Percentiles rank a stretch among this genome's conserved stretches.
Conservation (phyloP, 2,888 invertebrate species). For the Argyresthia albistria region DNA sequence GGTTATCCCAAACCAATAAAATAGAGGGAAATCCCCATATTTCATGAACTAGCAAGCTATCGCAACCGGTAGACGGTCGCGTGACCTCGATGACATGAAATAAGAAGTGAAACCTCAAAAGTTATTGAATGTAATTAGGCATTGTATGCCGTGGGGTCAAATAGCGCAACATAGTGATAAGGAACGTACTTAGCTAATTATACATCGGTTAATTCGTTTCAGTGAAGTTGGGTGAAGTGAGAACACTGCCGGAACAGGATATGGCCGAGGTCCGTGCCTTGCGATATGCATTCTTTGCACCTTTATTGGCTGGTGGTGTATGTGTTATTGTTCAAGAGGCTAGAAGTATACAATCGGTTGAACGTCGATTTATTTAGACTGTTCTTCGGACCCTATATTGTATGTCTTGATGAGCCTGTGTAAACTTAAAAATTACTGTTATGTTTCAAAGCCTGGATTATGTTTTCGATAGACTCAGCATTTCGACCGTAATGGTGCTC, state of each 20-base stretch:
- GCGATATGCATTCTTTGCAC: conserved; percentile 1
- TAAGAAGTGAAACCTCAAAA: conserved; percentile 18
- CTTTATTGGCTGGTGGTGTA: background rate
- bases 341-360: too few species aligned
- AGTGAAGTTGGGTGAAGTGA: conserved; percentile 24
- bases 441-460: too few species aligned
- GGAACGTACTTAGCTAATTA: background rate
- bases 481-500: too few species aligned
- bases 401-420: too few species aligned
- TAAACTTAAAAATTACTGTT: too few species aligned
- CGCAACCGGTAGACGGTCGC: background rate
- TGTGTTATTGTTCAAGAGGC: background rate
- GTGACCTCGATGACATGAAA: background rate
- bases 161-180: conserved; percentile 1
- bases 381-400: too few species aligned
- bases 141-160: conserved; percentile 12
- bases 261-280: conserved; percentile 43
- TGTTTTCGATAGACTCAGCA: too few species aligned
- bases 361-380: too few species aligned
- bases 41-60: too few species aligned
- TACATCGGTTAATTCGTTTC: background rate
- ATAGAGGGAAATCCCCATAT: too few species aligned
- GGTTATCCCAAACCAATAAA: too few species aligned
- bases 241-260: conserved; percentile 60
- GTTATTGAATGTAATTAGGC: conserved; percentile 31